Evolutionary conservation across 1,140 invertebrate genomes (phyloP).

Genomic region (Drosophila ironensis): DNA sequence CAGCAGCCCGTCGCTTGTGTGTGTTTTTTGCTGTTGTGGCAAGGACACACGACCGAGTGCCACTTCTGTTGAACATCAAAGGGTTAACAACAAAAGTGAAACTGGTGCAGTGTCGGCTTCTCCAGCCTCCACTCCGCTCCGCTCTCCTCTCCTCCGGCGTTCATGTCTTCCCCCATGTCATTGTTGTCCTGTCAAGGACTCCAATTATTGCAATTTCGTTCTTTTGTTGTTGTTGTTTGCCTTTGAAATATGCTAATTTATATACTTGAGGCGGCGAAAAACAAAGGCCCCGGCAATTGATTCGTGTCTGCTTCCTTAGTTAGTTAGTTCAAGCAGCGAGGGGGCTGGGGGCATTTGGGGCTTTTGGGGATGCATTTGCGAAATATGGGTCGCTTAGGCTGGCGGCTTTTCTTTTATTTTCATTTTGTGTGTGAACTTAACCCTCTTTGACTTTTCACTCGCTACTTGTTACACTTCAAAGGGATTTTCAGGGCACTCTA

Average conservation of each 20-base stretch:
- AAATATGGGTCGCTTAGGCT: conserved; percentile 66
- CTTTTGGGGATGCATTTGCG: conserved; percentile 16
- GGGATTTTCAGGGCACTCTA: too few species aligned
- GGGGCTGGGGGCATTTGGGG: too few species aligned
- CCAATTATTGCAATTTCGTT: conserved; percentile 75
- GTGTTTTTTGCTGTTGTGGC: conserved; percentile 17
- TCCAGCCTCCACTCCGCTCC: conserved; percentile 1
- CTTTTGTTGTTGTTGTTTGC: conserved; percentile 58
- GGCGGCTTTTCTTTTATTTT: conserved; percentile 39
- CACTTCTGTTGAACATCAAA: conserved; percentile 74
- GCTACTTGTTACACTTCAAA: conserved; percentile 73
- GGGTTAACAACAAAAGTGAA: conserved; percentile 66
- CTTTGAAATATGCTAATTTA: conserved; percentile 78
- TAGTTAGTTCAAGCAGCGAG: conserved; percentile 39
- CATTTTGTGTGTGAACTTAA: conserved; percentile 61
- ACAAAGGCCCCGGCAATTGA: conserved; percentile 64
- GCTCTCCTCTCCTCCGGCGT: conserved; percentile 2
- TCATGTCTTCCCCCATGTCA: conserved; percentile 1
- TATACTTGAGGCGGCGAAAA: conserved; percentile 24
- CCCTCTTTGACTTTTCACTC: conserved; percentile 66
- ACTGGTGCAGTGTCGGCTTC: conserved; percentile 45
- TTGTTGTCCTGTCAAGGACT: conserved; percentile 66
- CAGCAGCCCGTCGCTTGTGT: conserved; percentile 31
- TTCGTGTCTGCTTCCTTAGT: conserved; percentile 66
- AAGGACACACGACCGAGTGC: conserved; percentile 67